Base-by-base conservation (phyloP, 2,113 vertebrate genomes). In the Hipposideros armiger region DNA sequence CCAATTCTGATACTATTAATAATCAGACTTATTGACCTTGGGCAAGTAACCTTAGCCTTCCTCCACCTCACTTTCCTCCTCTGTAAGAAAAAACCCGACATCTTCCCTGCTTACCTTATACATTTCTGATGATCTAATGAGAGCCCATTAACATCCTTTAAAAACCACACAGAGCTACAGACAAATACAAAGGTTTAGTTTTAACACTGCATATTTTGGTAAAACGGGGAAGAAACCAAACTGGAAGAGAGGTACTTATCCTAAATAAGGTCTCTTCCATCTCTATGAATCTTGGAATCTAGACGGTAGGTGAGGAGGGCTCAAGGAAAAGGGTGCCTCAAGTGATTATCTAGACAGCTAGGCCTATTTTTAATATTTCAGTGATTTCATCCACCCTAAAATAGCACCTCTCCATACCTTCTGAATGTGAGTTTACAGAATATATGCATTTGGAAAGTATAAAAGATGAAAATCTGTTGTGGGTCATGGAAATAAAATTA, bases 21-120 rank as follows among this genome's bases (percentile, higher is more conserved):
- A 28, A 36, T 50, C 42, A 88, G 22, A 4, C 26, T 32, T 54
- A 64, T 42, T 47, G 40, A 72, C 15, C 13, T 28, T 66, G 45
- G 83, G 85, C 17, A 86, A 80, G 40, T 74, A 54, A 69, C 24
- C 4, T 83, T 56, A 91, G 60, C 19, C 30, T 69, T 54, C 7
- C 52, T 22, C 62, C 58, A 84, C n/a, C 42, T 97, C 24, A 22
- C 56, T 88, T 93, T 73, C 47, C 19, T 90, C 80, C 67, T 69
- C 26, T 87, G 19, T 66, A 62, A 36, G 22, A 22, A 69, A 47
- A 58, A 14, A 45, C 42, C 45, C 7, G 52, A 54, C 50, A 42
- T 24, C 40, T 93, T 86, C 22, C 7, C 54, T 81, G 45, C 62
- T 76, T 62, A 73, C 45, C 22, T 28, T 81, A 45, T 3, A 40